These are phyloP conservation scores for Chymomyza amoena DNA, from an alignment of 2,888 invertebrate genomes.

Conservation along the genomic window DNA sequence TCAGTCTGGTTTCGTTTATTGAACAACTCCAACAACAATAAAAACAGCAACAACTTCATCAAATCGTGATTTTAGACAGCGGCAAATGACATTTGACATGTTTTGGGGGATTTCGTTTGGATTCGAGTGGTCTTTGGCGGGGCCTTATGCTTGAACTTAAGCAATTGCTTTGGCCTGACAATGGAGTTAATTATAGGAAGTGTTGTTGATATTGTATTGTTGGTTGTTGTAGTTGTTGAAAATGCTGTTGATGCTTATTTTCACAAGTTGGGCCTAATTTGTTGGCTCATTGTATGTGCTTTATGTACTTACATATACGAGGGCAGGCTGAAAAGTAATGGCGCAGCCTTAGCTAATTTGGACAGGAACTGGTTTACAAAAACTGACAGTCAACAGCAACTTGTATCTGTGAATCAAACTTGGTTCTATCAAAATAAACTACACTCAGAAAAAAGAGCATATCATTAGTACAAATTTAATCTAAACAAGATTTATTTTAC, in stretches of 20 bases:
- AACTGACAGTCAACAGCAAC: no score
- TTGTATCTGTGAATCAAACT: no score
- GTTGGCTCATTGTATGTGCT: constrained; percentile 11
- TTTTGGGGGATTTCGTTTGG: constrained; percentile 49
- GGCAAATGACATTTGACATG: constrained; percentile 73
- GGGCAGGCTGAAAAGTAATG: background rate
- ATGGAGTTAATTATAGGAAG: constrained; percentile 51
- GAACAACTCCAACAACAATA: constrained; percentile 45
- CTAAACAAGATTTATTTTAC: no score
- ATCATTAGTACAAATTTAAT: no score
- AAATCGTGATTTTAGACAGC: constrained; percentile 61
- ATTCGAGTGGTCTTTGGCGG: constrained; percentile 1
- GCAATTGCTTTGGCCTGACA: constrained; percentile 18
- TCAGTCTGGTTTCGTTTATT: constrained; percentile 5
- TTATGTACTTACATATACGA: background rate
- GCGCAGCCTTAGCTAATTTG: background rate
- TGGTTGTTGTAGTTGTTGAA: constrained; percentile 9
- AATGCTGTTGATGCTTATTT: constrained; percentile 10
- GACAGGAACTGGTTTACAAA: no score
- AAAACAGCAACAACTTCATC: constrained; percentile 23
- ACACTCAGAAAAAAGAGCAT: no score
- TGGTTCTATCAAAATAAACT: no score
- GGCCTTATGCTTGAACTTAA: background rate
- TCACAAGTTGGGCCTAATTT: constrained; percentile 27
- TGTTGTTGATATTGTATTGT: constrained; percentile 11